Base-by-base conservation (phyloP, 2,888 invertebrate genomes). In the Ophion costatus region DNA sequence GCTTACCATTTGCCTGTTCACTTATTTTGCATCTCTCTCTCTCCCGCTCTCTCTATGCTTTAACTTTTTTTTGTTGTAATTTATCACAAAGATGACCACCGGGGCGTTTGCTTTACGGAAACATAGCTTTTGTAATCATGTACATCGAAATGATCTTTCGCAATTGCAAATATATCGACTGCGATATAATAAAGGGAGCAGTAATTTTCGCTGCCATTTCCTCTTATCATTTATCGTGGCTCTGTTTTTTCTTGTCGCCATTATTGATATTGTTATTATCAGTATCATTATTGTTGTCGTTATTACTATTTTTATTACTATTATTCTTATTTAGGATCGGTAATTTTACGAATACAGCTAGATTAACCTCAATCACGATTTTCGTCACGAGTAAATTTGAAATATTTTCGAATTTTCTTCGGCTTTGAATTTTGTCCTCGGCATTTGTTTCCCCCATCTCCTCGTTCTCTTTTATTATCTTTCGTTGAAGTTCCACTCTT, bases 121-220 rank as follows among this genome's bases (percentile, higher is more conserved):
- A 74, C 79, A 77, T 77, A 71, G 45, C 57, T 67, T 56, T n/a
- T 64, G 29, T 69, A 42, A 67, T 75, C 71, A 56, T 71, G 57
- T 80, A 80, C 80, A 76, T 74, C 61, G 22, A 79, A 73, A 71
- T 79, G 71, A 57, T 80, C 67, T 51, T 42, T 63, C 57, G 38
- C 61, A 7, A 67, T 73, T 59, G 22, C 63, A 17, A 59, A 76
- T 85, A 82, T 69, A 59, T 75, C 83, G 78, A 89, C 89, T 88
- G 88, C 90, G 88, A 88, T 89, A 88, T 88, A 89, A 89, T 89
- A 87, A 91, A 90, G 87, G 75, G 71, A 24, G 33, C 20, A 45
- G 51, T 51, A 63, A 61, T 56, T 42, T 59, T 75, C 69, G 66
- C 77, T 64, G 42, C 51, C 42, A 22, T n/a, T 74, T 67, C 57